Percentiles rank a stretch among this genome's conserved stretches.
phyloP scores from a whole-genome alignment of 2,113 vertebrate genomes.

The Mastomys coucha region DNA sequence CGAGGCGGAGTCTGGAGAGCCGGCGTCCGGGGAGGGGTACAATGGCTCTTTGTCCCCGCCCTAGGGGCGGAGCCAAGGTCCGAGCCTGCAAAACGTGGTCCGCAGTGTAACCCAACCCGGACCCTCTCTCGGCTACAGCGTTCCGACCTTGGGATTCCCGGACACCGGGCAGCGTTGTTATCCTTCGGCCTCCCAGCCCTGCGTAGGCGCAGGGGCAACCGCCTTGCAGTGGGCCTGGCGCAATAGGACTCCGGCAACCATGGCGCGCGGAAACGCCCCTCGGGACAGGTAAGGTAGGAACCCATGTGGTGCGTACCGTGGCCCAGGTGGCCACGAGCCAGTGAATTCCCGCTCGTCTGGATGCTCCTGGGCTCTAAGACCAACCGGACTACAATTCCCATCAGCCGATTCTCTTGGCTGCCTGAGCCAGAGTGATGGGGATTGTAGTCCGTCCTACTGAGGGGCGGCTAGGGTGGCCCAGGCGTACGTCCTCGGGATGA shows the following conservation, averaged over 20 bases:
- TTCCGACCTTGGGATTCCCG: neutral
- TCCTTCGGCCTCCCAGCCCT: neutral
- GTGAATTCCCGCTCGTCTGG: neutral
- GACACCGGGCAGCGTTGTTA: neutral
- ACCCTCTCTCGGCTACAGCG: neutral
- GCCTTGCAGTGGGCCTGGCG: neutral
- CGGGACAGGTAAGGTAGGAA: constrained; percentile 67
- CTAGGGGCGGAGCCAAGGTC: neutral
- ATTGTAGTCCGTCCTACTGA: constrained; percentile 54
- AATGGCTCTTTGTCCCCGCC: neutral
- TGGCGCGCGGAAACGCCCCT: constrained; percentile 76
- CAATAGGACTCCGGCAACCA: neutral
- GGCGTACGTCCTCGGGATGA: constrained; percentile 62
- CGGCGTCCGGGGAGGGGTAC: neutral
- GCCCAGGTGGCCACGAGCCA: neutral
- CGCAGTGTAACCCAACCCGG: too few species aligned
- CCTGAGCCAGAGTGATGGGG: constrained; percentile 7
- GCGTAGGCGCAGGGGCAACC: neutral
- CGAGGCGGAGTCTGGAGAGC: rapidly evolving
- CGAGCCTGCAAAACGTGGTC: neutral
- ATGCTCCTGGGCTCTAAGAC: neutral
- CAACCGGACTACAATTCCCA: constrained; percentile 59
- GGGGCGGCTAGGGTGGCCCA: neutral
- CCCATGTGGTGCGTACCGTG: neutral
- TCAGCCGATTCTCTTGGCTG: constrained; percentile 11